Evolutionary conservation across 2,888 invertebrate genomes (phyloP).

Genomic region (Erynnis tages): DNA sequence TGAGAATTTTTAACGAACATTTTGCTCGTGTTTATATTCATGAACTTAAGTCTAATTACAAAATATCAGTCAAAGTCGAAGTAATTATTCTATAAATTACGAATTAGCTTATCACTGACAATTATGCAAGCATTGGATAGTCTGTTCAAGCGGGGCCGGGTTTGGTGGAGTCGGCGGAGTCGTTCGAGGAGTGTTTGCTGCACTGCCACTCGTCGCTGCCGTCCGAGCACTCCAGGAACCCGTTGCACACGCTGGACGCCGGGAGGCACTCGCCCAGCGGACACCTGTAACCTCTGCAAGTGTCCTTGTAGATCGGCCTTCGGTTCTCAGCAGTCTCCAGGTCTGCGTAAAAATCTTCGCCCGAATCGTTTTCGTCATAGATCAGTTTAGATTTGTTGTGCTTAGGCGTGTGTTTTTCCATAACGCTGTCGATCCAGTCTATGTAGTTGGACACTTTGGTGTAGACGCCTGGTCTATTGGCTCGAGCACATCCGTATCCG

Average conservation of each 20-base stretch:
- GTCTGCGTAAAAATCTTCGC: conserved; percentile 64
- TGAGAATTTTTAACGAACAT: conserved; percentile 15
- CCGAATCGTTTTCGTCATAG: conserved; percentile 41
- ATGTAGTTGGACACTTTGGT: conserved; percentile 89
- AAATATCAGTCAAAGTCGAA: conserved; percentile 76
- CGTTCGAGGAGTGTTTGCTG: conserved; percentile 46
- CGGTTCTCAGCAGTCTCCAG: conserved; percentile 69
- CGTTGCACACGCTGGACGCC: conserved; percentile 87
- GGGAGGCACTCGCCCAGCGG: conserved; percentile 89
- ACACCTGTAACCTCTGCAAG: conserved; percentile 87
- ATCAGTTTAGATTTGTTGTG: conserved; percentile 39
- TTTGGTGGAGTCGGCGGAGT: conserved; percentile 42
- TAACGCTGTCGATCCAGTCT: conserved; percentile 85
- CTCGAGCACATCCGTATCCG: conserved; percentile 90
- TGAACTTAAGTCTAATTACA: conserved; percentile 63
- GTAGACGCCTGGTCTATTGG: conserved; percentile 90
- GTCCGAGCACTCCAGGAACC: conserved; percentile 89
- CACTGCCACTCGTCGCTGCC: conserved; percentile 88
- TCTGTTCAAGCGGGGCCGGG: conserved; percentile 59
- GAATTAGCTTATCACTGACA: conserved; percentile 1
- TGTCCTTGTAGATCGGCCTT: conserved; percentile 51
- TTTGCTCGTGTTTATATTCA: conserved; percentile 21
- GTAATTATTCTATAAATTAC: conserved; percentile 40
- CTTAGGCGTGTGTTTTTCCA: conserved; percentile 58
- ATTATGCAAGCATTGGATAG: background rate